phyloP scores from a whole-genome alignment of 2,113 vertebrate genomes.

The Fregetta grallaria region DNA sequence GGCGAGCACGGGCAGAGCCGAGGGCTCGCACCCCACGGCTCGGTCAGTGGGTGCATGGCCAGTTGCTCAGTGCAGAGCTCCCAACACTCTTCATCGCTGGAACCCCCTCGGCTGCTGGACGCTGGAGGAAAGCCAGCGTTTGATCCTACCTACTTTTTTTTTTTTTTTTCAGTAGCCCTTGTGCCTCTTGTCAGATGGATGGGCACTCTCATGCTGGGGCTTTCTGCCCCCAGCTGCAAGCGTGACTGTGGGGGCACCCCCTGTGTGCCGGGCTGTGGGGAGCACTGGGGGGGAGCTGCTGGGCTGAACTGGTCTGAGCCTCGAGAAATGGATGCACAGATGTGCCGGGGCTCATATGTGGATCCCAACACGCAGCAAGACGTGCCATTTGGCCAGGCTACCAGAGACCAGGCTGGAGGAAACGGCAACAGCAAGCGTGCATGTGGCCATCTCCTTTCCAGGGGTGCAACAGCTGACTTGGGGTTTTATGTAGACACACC shows the following conservation, averaged over 20 bases:
- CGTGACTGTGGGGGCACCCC: background rate
- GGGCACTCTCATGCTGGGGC: background rate
- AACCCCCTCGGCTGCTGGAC: background rate
- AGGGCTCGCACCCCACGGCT: rapidly evolving
- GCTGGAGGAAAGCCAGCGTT: background rate
- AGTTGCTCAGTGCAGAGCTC: background rate
- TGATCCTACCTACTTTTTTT: background rate
- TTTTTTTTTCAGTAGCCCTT: background rate
- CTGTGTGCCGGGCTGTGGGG: no score
- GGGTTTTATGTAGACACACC: background rate
- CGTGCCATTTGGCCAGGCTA: background rate
- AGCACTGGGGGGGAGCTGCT: background rate
- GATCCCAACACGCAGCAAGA: background rate
- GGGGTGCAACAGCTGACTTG: no score
- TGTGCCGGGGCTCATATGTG: rapidly evolving
- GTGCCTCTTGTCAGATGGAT: rapidly evolving
- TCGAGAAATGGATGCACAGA: rapidly evolving
- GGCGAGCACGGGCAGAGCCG: background rate
- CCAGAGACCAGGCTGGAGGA: background rate
- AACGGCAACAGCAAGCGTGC: rapidly evolving
- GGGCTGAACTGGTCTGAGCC: background rate
- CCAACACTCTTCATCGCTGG: rapidly evolving
- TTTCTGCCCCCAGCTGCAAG: background rate
- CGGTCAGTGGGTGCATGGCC: rapidly evolving
- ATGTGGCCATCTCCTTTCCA: rapidly evolving